Base-by-base conservation (phyloP, 64 coral and sea anemone genomes). In the Montipora cactus region DNA sequence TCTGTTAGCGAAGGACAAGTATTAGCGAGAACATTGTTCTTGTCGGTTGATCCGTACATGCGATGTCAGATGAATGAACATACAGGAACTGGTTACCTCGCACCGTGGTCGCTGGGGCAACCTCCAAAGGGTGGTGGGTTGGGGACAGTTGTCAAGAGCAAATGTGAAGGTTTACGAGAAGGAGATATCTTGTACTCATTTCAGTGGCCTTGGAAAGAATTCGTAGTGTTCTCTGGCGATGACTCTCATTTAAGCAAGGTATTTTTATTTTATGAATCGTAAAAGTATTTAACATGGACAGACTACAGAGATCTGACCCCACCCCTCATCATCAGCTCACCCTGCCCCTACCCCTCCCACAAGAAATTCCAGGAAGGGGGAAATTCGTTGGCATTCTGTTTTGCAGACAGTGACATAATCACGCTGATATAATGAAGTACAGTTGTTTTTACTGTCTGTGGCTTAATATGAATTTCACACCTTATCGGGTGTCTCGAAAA, bases 31-130 rank as follows among this genome's bases (percentile, higher is more conserved):
- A 98, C 96, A 8, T 18, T 95, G 59, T 98, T 64, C 81, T 21
- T 98, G 13, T 98, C 96, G 2, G 96, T 98, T 1, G 96, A 98
- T 93, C 96, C 96, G 14, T 95, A 90, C 61, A 87, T 98, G 96
- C 87, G 96, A 90, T 64, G 79, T 47, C 71, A 79, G 1, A 81
- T 98, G 37, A 98, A 98, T 69, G 93, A 95, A 25, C 62, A 94
- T 19, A 50, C 84, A 3, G 92, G 95, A 37, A 10, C 58, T 16
- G 79, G 12, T 5, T 98, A 98, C 78, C 67, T 89, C 4, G 48
- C 88, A 15, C 15, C 90, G 5, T 98, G 90, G 93, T 13, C 64
- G 9, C 9, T 95, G 4, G 96, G 93, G 2, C 51, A 98, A 79
- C 59, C 90, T 0, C 37, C 88, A 5, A 46, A 49, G 12, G 93